Base-by-base conservation (phyloP, 64 coral and sea anemone genomes). In the Anthopleura sola region DNA sequence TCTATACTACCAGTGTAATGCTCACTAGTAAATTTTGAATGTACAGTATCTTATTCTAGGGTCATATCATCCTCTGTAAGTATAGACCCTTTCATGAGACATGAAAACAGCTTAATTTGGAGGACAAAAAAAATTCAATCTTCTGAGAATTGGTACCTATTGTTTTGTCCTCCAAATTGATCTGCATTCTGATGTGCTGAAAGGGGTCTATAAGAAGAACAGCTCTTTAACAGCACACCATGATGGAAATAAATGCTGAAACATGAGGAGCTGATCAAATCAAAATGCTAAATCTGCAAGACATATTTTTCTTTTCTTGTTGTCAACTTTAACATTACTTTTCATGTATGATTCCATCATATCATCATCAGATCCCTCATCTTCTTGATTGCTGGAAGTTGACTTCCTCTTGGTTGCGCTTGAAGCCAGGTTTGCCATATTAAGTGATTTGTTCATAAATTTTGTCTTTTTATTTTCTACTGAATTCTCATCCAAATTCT, bases 251-350 rank as follows among this genome's bases (percentile, higher is more conserved):
- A 9, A 71, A 32, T 23, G 31, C 24, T 32, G 14, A 71, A 24
- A 7, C 60, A 3, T 66, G 24, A n/a, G n/a, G 60, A 66, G 60
- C 11, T 71, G 29, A 15, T 32, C n/a, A 32, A 16, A 34, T 34
- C 28, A 71, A 34, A 71, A 71, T 34, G 29, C 14, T 14, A 71
- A 71, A 71, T 71, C 66, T 71, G 29, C 66, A 32, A 71, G 15
- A 13, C 66, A 71, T 32, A 71, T n/a, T 71, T 71, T 71, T 32
- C 66, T 71, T 71, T 71, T 71, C 66, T 71, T 71, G 24, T 64
- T 64, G 26, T 71, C 29, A 15, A 34, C 66, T 71, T 36, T 34
- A 32, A 32, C 31, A 17, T 71, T 16, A 71, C 66, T 71, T 32
- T 1, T 36, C 31, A 71, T 34, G 28, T 71, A 71, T 71, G 14